These are phyloP conservation scores for Peromyscus californicus DNA, from an alignment of 2,113 vertebrate genomes.

Conservation along the genomic window DNA sequence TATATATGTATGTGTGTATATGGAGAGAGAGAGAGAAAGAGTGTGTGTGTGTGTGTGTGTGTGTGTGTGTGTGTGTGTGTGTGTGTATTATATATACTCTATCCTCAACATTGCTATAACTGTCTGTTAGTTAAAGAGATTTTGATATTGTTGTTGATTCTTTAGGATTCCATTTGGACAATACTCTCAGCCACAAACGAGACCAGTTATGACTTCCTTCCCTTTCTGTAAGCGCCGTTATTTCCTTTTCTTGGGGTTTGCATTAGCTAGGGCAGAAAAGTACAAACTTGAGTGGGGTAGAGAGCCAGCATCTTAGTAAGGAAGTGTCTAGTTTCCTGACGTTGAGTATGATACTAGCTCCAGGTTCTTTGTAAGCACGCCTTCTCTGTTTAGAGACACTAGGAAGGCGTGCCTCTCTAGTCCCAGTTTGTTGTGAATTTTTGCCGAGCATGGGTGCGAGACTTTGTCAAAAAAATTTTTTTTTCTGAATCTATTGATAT, in stretches of 20 bases:
- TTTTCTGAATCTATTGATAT: constrained; percentile 1
- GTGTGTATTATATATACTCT: not conserved
- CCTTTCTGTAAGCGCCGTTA: not conserved
- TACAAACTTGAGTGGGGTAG: not conserved
- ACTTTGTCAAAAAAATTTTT: not conserved
- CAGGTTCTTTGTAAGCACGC: not conserved
- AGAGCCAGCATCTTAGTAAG: not conserved
- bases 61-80: too few relatives aligned
- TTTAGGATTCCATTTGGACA: constrained; percentile 18
- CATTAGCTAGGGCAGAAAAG: not conserved
- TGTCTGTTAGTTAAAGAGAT: constrained; percentile 3
- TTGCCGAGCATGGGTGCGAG: not conserved
- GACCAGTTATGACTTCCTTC: constrained; percentile 17
- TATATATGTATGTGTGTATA: too few relatives aligned
- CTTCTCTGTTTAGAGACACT: not conserved
- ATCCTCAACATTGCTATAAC: constrained; percentile 1
- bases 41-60: too few relatives aligned
- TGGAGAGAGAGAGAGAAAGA: too few relatives aligned
- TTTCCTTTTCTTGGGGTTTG: constrained; percentile 13
- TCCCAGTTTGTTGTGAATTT: not conserved
- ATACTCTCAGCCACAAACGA: not conserved
- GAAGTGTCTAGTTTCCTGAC: not conserved
- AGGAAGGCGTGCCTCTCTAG: not conserved
- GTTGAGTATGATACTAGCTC: not conserved
- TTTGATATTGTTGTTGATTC: not conserved